Base-by-base conservation (phyloP, 2,888 invertebrate species). In the Strigamia maritima region DNA sequence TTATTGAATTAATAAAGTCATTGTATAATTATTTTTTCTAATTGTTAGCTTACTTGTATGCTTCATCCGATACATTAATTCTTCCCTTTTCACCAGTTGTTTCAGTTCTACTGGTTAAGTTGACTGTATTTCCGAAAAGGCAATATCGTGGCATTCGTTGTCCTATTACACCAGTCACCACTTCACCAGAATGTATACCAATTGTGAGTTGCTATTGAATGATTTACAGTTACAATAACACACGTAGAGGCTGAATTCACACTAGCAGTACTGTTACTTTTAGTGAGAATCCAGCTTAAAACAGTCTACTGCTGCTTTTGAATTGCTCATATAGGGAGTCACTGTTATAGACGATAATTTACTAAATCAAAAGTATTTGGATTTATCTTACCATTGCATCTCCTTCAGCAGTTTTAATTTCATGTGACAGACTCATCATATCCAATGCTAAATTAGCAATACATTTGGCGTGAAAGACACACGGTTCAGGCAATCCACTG, bases 101-200 rank as follows among this genome's bases (percentile, higher is more conserved):
- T 87, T 97, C 96, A 0, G 95, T 95, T 81, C 96, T 90, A 86
- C 95, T 95, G 79, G 96, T 96, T 81, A 96, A 86, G 87, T 97
- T 97, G 16, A 97, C 96, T 0, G 96, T 96, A 87, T 97, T 96
- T 7, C 96, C 96, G 84, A 96, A 97, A 38, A 97, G 90, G 83
- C 94, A 94, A 86, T 95, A 96, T 35, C 96, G 90, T 0, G 96
- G 96, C 93, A 96, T 95, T 81, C 95, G 91, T 86, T 95, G 94
- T 2, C 96, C 96, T 81, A 96, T 96, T 8, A 96, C 96, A 16
- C 96, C 96, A 0, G 96, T 96, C 78, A 97, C 95, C 24, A 95
- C 95, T 86, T 96, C 96, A 0, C 96, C 96, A 1, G 94, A 94
- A 85, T 97, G 96, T 82, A 97, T 94, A 2, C 96, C 96, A 84